Evolutionary conservation across 2,888 invertebrate genomes (phyloP).

Genomic region (Hymenopus coronatus): DNA sequence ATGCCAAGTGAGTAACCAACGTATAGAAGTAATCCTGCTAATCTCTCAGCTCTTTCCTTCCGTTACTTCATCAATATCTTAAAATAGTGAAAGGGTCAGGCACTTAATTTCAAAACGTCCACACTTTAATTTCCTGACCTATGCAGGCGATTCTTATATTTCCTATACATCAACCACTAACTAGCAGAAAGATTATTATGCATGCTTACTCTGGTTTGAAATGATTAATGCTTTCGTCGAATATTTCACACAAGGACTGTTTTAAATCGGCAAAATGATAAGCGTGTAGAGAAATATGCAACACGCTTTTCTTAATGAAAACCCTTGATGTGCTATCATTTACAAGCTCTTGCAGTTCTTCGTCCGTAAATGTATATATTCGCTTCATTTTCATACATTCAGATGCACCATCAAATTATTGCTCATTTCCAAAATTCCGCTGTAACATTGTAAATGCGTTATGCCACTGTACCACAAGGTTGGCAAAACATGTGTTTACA

Average conservation of each 20-base stretch:
- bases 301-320: conserved; percentile 52
- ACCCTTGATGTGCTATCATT: conserved; percentile 59
- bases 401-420: neutral
- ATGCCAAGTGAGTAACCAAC: no score
- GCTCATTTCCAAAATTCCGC: neutral
- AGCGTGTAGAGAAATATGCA: conserved; percentile 61
- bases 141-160: no score
- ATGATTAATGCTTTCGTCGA: conserved; percentile 58
- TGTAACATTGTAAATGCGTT: neutral
- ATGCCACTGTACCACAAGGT: no score
- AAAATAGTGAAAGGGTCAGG: no score
- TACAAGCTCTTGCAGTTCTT: conserved; percentile 53
- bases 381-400: neutral
- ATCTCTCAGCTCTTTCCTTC: no score
- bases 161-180: no score
- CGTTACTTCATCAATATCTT: no score
- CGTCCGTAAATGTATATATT: neutral
- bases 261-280: conserved; percentile 60
- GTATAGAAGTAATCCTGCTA: no score
- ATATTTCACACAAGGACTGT: conserved; percentile 57
- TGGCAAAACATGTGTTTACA: no score
- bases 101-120: no score
- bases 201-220: conserved; percentile 60
- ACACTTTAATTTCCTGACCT: no score
- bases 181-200: no score